Evolutionary conservation across 2,797 vertebrate genomes (phyloP), one percentile per base, ranked within the genome.

Genomic region (Denticeps clupeoides): DNA sequence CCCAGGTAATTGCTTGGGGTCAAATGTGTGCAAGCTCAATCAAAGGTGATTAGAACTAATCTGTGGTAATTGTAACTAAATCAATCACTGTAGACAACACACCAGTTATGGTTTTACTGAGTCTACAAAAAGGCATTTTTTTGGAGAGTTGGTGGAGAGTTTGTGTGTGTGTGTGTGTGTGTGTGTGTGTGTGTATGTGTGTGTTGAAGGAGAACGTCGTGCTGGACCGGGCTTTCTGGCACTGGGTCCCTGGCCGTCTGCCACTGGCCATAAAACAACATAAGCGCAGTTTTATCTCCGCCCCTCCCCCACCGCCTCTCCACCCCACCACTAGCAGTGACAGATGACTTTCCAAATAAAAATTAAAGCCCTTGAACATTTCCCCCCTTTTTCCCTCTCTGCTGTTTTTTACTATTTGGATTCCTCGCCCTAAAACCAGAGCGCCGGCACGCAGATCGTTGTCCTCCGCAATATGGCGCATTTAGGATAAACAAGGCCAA

Each of bases 401-500:
- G n/a, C n/a, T n/a, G n/a, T n/a, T n/a, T n/a, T 70, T 68, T 64
- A 64, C 68, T 64, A 59, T 64, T 69, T 57, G 31, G 43, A 27
- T 52, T 69, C 45, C 33, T 35, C 15, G 33, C 13, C 47, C 35
- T 37, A 32, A 62, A 57, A 59, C 55, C 45, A 59, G 41, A 49
- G 40, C 23, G 48, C 15, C 32, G 45, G 35, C 35, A 49, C 53
- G 64, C 53, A 52, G 22, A 26, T 10, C 38, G 53, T 50, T 27
- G 40, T 32, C 57, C 53, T 59, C 50, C 47, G 45, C 35, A 12
- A 19, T 28, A 56, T 26, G 22, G 49, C 8, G 12, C 41, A 50
- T 60, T 51, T 26, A 29, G 46, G 51, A 72, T 77, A 67, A 75
- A 78, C 78, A 69, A 74, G 51, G 46, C 15, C 26, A 22, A 5